Evolutionary conservation across 2,113 vertebrate species (phyloP).

Genomic region (Syngnathus floridae): DNA sequence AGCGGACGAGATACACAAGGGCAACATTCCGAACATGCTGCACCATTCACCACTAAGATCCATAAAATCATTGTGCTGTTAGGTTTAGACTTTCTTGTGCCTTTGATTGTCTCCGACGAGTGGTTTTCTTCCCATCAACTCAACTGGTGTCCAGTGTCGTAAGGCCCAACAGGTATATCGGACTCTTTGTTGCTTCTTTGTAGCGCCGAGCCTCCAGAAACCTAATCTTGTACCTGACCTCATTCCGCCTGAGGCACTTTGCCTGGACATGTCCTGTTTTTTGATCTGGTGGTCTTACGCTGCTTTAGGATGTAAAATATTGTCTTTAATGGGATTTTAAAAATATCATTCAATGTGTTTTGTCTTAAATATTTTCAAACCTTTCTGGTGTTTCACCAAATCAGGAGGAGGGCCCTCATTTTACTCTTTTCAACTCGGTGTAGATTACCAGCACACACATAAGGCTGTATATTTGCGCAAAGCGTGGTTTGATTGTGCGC

Average conservation of each 20-base stretch:
- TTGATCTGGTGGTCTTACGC: slow-evolving; percentile 69
- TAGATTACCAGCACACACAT: slow-evolving; percentile 4
- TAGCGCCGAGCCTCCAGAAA: slow-evolving; percentile 69
- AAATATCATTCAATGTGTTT: slow-evolving; percentile 17
- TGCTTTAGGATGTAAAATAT: slow-evolving; percentile 52
- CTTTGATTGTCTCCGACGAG: slow-evolving; percentile 51
- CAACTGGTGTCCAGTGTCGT: slow-evolving; percentile 64
- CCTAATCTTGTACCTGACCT: slow-evolving; percentile 72
- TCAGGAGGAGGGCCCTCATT: not conserved
- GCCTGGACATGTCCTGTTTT: slow-evolving; percentile 44
- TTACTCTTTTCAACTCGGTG: slow-evolving; percentile 3
- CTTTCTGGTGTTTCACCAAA: slow-evolving; percentile 25
- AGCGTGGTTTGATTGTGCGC: too few species aligned
- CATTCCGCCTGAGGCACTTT: slow-evolving; percentile 64
- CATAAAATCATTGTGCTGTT: slow-evolving; percentile 40
- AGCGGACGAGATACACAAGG: slow-evolving; percentile 20
- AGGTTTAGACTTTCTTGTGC: slow-evolving; percentile 47
- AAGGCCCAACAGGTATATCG: slow-evolving; percentile 67
- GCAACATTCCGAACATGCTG: slow-evolving; percentile 10
- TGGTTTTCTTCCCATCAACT: slow-evolving; percentile 56
- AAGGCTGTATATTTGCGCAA: too few species aligned
- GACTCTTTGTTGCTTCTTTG: slow-evolving; percentile 67
- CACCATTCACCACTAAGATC: slow-evolving; percentile 39
- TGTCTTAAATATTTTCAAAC: slow-evolving; percentile 37
- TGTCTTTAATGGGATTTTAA: slow-evolving; percentile 30